Evolutionary conservation across 2,797 vertebrate species (phyloP).

Genomic region (Pogoniulus pusillus): DNA sequence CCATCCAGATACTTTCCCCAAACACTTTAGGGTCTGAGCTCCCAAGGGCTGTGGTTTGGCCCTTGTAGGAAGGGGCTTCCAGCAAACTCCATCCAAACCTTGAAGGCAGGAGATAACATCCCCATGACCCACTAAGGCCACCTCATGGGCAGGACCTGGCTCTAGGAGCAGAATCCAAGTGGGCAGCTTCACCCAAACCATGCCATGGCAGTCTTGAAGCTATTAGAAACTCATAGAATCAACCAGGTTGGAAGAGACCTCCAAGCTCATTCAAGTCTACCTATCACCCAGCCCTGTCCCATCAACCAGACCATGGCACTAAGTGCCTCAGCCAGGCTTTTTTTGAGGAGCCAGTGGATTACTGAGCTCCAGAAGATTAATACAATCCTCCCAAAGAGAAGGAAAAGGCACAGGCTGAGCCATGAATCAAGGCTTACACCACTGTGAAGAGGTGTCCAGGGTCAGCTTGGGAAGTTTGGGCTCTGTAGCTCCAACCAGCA

Average conservation of each 20-base stretch:
- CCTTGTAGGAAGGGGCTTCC: not conserved
- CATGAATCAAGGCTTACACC: not conserved
- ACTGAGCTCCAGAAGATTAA: not conserved
- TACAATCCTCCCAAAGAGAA: not conserved
- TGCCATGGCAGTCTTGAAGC: no score
- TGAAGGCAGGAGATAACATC: not conserved
- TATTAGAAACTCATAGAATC: no score
- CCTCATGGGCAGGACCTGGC: not conserved
- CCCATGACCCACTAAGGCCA: not conserved
- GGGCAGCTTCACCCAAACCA: not conserved
- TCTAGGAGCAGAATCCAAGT: not conserved
- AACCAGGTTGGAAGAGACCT: no score
- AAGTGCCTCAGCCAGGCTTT: no score
- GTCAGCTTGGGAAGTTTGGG: not conserved
- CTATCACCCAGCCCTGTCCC: no score
- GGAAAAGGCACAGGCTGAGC: not conserved
- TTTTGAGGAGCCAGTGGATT: not conserved
- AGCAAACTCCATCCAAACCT: not conserved
- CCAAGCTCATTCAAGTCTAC: no score
- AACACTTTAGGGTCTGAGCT: not conserved
- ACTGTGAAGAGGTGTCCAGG: not conserved
- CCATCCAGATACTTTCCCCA: not conserved
- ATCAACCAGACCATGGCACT: no score
- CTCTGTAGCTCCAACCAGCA: rapidly evolving
- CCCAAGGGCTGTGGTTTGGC: not conserved